These are phyloP conservation scores for Callyntrura sp. DNA, from an alignment of 2,888 invertebrate genomes.

Conservation along the genomic window DNA sequence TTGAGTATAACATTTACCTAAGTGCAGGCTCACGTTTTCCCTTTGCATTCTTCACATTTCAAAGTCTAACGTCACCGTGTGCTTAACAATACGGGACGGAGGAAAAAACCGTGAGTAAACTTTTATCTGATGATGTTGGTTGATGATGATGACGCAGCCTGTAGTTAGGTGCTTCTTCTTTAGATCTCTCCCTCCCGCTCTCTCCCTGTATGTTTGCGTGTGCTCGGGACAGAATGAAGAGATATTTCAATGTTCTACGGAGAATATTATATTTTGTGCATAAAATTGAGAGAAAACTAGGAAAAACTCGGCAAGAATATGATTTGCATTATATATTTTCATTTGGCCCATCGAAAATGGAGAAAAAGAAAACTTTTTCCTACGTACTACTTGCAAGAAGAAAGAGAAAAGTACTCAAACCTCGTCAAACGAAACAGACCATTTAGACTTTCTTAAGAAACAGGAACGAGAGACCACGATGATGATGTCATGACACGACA, in stretches of 20 bases:
- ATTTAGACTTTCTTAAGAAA: constrained; percentile 3
- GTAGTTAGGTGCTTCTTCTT: neutral
- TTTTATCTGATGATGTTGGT: constrained; percentile 17
- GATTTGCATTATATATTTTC: constrained; percentile 47
- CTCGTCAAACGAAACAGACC: neutral
- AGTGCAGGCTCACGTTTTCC: neutral
- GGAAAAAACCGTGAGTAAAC: constrained; percentile 3
- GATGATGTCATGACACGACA: constrained; percentile 28
- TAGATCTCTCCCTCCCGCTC: neutral
- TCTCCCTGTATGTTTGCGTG: too few species aligned
- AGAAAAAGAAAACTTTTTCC: neutral
- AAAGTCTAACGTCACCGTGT: neutral
- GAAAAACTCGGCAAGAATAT: neutral
- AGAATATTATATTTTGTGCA: neutral
- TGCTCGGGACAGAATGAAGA: neutral
- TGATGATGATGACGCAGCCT: neutral
- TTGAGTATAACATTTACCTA: neutral
- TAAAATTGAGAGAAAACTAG: neutral
- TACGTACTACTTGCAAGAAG: neutral
- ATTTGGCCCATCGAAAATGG: constrained; percentile 15
- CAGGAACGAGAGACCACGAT: neutral
- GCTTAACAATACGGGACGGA: neutral
- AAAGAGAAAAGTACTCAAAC: neutral
- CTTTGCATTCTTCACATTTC: neutral
- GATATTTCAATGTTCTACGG: neutral